A percentile compares a stretch with the other conserved stretches of the same genome.
Conservation (phyloP, 2,113 vertebrate species). For the Tylochromis polylepis region DNA sequence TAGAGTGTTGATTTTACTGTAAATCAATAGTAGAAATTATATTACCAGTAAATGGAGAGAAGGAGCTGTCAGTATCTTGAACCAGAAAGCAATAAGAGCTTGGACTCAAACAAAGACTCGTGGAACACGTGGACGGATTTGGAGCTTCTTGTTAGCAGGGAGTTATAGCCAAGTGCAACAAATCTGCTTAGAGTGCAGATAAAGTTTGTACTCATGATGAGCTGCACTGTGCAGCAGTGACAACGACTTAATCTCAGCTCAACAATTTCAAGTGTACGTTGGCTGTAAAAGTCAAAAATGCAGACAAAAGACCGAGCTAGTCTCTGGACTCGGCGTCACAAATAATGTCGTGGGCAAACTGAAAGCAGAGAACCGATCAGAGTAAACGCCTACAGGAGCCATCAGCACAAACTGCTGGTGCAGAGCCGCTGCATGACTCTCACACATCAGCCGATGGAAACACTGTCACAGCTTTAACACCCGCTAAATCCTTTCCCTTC, state of each 20-base stretch:
- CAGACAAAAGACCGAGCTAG: not conserved
- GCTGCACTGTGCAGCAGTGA: not conserved
- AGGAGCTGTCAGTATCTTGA: not conserved
- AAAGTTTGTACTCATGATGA: not conserved
- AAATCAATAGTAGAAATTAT: not conserved
- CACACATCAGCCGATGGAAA: conserved; percentile 2
- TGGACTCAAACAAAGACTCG: not conserved
- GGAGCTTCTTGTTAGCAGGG: not conserved
- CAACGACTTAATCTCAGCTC: not conserved
- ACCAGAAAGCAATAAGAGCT: not conserved
- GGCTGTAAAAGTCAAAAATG: not conserved
- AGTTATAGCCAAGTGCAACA: not conserved
- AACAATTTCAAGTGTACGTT: not conserved
- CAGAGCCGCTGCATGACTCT: not conserved
- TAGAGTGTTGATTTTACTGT: not conserved
- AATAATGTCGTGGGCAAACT: rapidly evolving
- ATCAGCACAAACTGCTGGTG: not conserved
- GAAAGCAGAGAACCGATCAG: not conserved
- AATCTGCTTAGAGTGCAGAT: conserved; percentile 18
- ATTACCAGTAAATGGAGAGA: not conserved
- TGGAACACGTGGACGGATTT: not conserved
- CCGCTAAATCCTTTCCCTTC: conserved; percentile 33
- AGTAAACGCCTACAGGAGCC: not conserved
- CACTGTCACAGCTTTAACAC: conserved; percentile 22
- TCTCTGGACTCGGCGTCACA: rapidly evolving